Conservation (phyloP, 37 sponge, comb jelly and placozoan species). For the Haliclona indistincta region DNA sequence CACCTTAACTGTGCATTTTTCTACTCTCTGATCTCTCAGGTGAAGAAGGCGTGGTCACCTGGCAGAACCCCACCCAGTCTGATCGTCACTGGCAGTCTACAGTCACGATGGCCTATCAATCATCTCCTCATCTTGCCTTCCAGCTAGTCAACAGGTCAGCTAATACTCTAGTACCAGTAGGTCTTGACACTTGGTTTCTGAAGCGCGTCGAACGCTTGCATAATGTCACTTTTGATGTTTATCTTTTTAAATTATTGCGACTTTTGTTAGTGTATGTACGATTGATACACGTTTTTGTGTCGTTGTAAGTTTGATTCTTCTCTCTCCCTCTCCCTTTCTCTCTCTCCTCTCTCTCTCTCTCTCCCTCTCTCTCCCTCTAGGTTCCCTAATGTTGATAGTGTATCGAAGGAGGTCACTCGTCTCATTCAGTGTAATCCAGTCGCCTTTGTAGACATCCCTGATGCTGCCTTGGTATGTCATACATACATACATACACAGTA, state of each 20-base stretch:
- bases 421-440: slow-evolving; percentile 57
- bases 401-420: slow-evolving; percentile 45
- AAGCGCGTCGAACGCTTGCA: no score
- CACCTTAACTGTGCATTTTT: neutral
- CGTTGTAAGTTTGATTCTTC: no score
- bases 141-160: slow-evolving; percentile 63
- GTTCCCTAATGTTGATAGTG: slow-evolving; percentile 38
- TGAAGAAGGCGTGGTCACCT: slow-evolving; percentile 49
- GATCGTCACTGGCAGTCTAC: slow-evolving; percentile 68
- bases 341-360: no score
- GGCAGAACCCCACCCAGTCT: slow-evolving; percentile 57
- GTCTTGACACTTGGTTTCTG: no score
- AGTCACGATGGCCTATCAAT: slow-evolving; percentile 54
- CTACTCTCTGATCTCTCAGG: slow-evolving; percentile 5
- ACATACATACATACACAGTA: no score
- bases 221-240: no score
- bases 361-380: slow-evolving; percentile 1
- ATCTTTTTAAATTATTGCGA: neutral
- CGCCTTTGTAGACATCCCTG: slow-evolving; percentile 53
- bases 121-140: slow-evolving; percentile 78
- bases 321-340: no score
- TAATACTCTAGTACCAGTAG: neutral
- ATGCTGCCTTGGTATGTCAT: slow-evolving; percentile 52
- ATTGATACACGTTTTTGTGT: no score
- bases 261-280: neutral